phyloP scores from a whole-genome alignment of 2,113 vertebrate genomes.

The Istiophorus platypterus region DNA sequence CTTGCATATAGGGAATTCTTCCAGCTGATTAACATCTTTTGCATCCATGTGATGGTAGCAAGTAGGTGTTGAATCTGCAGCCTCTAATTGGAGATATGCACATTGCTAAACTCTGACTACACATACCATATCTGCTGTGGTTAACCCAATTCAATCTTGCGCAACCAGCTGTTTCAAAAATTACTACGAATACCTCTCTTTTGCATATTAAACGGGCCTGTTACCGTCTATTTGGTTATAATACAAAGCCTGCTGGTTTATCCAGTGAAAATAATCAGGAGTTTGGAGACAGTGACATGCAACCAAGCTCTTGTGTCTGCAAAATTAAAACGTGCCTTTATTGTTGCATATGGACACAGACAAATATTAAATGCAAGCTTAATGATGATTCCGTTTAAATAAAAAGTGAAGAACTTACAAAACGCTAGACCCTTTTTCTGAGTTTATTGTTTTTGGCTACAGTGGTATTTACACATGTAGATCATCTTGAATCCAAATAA shows the following conservation, averaged over 20 bases:
- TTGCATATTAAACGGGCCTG: not conserved
- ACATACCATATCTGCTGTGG: not conserved
- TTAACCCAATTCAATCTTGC: conserved; percentile 20
- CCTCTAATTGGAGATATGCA: not conserved
- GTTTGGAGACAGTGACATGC: not conserved
- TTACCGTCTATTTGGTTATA: not conserved
- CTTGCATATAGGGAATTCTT: not conserved
- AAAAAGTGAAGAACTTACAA: not conserved
- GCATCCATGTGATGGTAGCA: not conserved
- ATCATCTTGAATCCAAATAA: not conserved
- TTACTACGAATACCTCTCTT: conserved; percentile 4
- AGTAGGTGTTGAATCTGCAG: conserved; percentile 9
- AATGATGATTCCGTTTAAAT: not conserved
- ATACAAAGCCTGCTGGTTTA: not conserved
- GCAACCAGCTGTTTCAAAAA: conserved; percentile 19
- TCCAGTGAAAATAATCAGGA: not conserved
- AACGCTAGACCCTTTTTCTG: too few species aligned
- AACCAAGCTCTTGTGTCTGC: not conserved
- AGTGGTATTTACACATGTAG: too few species aligned
- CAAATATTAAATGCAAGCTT: not conserved
- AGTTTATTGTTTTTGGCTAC: too few species aligned
- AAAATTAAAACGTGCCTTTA: not conserved
- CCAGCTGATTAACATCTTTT: not conserved
- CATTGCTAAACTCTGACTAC: not conserved
- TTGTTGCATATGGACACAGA: not conserved